Conservation (phyloP, 2,888 invertebrate genomes). For the Liposcelis brunnea region DNA sequence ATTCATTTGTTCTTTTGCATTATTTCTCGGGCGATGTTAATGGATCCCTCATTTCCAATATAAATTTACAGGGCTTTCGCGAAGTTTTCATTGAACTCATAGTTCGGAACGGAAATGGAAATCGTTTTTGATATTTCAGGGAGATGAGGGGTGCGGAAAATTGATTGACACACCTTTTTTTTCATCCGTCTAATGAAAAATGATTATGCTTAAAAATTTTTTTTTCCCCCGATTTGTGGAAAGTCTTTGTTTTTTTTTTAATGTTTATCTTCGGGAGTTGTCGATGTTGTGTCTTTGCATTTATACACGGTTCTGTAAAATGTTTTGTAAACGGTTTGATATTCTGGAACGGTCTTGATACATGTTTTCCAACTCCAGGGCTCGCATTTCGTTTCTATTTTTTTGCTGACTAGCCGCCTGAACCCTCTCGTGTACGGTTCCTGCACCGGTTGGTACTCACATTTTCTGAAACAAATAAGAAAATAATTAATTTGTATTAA, state of each 20-base stretch:
- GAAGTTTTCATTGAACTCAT: too few species aligned
- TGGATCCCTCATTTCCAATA: too few species aligned
- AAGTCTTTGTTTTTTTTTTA: background rate
- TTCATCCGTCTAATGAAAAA: background rate
- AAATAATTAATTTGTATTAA: too few species aligned
- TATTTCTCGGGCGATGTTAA: too few species aligned
- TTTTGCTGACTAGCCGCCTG: constrained; percentile 20
- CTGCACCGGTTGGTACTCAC: constrained; percentile 21
- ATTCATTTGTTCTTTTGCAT: too few species aligned
- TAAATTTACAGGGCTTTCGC: too few species aligned
- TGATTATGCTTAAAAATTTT: background rate
- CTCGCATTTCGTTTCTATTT: constrained; percentile 20
- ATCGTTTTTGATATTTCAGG: too few species aligned
- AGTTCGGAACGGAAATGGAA: too few species aligned
- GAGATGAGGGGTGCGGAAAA: too few species aligned
- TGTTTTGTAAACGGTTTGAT: constrained; percentile 22
- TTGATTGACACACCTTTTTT: background rate
- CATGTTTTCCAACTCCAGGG: constrained; percentile 21
- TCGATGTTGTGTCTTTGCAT: constrained; percentile 13
- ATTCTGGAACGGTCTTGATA: constrained; percentile 20
- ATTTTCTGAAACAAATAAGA: constrained; percentile 22
- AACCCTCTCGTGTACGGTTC: constrained; percentile 22
- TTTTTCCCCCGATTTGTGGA: background rate
- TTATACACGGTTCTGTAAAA: constrained; percentile 22
- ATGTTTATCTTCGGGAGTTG: background rate